Evolutionary conservation across 2,797 vertebrate species (phyloP), one percentile per base, ranked within the genome.

Genomic region (Gymnothorax reevesii): DNA sequence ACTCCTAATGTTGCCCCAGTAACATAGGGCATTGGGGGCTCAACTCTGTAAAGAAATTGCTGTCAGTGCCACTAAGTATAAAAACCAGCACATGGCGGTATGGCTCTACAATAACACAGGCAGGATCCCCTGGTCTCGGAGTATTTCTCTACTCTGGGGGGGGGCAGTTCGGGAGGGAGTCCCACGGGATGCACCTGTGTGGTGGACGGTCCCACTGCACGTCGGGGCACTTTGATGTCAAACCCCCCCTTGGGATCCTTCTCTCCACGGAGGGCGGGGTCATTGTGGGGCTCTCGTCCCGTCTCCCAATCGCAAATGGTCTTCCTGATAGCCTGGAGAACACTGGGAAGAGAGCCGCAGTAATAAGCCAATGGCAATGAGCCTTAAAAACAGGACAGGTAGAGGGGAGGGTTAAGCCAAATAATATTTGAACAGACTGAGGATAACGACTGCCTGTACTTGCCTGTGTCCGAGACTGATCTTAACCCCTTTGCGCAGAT

Each of bases 241-340:
- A 97, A 97, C n/a, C 97, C 97, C 15, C 96, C 96, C 92, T 97
- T 97, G 27, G 97, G 97, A 87, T 97, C 97, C 89, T 97, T 97
- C 89, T 97, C 97, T 0, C 97, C 97, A 27, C 96, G 92, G 10
- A 97, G 92, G 0, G 96, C 97, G 0, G 97, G 97, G 87, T 97
- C 97, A 20, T 97, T 97, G 91, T 96, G 96, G 0, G 97, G 97
- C 73, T 97, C 97, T 0, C 95, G 95, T 7, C 97, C 96, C 0
- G 95, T 94, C 86, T 97, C 97, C 97, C 97, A 97, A 90, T 97
- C 97, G 85, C 97, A 97, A 62, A 97, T 95, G 0, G 97, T 97
- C 92, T 97, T 97, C 87, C 97, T 94, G 89, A 97, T 97, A 88
- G 97, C 97, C 93, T 97, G 97, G 73, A 97, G 95, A 87, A 97